Evolutionary conservation across 2,113 vertebrate genomes (phyloP), one percentile per base, ranked within the genome.

Genomic region (Gymnorhina tibicen): DNA sequence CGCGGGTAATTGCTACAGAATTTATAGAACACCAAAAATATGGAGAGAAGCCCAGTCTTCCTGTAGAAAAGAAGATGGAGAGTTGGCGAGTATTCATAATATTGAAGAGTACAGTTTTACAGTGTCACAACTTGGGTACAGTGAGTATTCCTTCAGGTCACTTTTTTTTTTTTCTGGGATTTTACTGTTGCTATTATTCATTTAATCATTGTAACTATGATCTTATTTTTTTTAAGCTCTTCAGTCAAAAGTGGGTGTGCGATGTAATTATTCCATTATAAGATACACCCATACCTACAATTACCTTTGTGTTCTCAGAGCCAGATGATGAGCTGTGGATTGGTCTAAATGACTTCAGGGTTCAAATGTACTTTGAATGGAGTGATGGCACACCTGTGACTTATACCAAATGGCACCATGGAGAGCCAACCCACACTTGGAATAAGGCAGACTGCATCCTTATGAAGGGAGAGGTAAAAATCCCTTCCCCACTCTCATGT

Each of bases 311-410:
- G 11, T 95, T 91, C 52, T 55, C 83, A 99, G 99, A 97, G 74
- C 59, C 98, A 9, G 97, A 95, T 6, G 99, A 99, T 70, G 96
- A 98, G 68, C 91, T 99, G 85, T 99, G 99, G 99, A 98, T 99
- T 50, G 99, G 99, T 41, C 76, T 99, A 88, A 99, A 98, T 55
- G 99, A 99, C 94, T 98, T 98, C 95, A 98, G 91, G 91, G 96
- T 97, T 92, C 98, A 98, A 80, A 98, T 99, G 98, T 98, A 99
- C 95, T 99, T 99, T 94, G 99, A 99, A 88, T 99, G 99, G 99
- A 98, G 98, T 13, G 99, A 99, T 95, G 98, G 97, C 50, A 98
- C 99, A 16, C 98, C 98, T 6, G 99, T 99, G 39, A 99, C 98
- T 37, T 99, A 98, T n/a, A 99, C 99, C 85, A 98, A 98, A 59